Percentiles rank a stretch among this genome's conserved stretches.
phyloP scores from a whole-genome alignment of 1,140 invertebrate species.

The Drosophila asahinai region DNA sequence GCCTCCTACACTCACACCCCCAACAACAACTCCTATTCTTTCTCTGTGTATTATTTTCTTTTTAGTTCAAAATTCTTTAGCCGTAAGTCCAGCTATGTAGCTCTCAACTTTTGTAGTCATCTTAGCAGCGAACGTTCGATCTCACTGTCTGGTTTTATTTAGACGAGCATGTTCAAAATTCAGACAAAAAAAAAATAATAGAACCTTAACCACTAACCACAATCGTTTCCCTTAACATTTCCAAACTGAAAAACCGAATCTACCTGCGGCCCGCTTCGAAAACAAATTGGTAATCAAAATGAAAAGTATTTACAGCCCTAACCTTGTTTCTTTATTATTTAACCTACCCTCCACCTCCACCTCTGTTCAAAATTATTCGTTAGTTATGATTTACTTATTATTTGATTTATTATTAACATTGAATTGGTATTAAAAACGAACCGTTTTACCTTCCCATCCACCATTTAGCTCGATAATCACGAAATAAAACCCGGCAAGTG shows the following conservation, averaged over 20 bases:
- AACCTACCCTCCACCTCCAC: not conserved
- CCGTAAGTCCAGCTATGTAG: conserved; percentile 47
- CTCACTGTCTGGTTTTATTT: conserved; percentile 84
- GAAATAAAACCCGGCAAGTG: conserved; percentile 99
- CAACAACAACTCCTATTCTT: not conserved
- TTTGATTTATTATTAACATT: conserved; percentile 67
- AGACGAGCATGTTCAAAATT: conserved; percentile 53
- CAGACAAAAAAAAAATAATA: conserved; percentile 30
- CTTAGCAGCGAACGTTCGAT: conserved; percentile 61
- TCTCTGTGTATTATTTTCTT: conserved; percentile 38
- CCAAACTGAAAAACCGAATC: conserved; percentile 32
- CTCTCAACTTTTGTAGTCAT: conserved; percentile 39
- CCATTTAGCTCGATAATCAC: conserved; percentile 97
- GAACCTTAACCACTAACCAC: conserved; percentile 47
- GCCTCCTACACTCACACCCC: conserved; percentile 16
- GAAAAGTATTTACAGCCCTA: conserved; percentile 20
- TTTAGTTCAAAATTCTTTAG: conserved; percentile 48
- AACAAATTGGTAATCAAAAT: conserved; percentile 35
- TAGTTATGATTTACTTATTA: conserved; percentile 44
- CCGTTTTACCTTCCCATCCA: conserved; percentile 86
- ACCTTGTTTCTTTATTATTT: conserved; percentile 34
- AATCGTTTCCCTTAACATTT: conserved; percentile 65
- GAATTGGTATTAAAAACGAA: conserved; percentile 75
- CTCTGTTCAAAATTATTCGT: conserved; percentile 39
- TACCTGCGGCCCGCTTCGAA: conserved; percentile 51